These are phyloP conservation scores for Macaca nemestrina DNA, from an alignment of 2,113 vertebrate genomes.

Conservation along the genomic window DNA sequence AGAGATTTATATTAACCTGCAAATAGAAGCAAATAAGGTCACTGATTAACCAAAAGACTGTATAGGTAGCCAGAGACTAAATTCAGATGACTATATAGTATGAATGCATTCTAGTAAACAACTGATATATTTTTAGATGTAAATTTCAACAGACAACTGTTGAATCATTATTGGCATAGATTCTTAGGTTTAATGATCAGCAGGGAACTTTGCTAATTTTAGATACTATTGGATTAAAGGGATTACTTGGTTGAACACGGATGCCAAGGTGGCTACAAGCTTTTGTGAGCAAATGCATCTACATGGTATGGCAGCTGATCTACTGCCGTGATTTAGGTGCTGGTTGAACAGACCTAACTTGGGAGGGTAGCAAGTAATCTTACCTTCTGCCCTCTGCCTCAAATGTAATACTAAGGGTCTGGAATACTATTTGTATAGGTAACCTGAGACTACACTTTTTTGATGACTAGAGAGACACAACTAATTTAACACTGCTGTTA, in stretches of 20 bases:
- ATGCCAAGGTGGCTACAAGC: not conserved
- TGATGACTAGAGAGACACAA: not conserved
- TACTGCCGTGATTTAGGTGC: not conserved
- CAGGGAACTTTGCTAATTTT: not conserved
- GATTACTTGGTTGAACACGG: not conserved
- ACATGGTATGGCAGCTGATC: not conserved
- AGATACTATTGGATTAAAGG: not conserved
- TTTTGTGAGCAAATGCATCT: not conserved
- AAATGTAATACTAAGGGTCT: not conserved
- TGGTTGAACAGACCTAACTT: not conserved
- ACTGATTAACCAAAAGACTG: not conserved
- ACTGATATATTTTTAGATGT: not conserved
- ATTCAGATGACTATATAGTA: not conserved
- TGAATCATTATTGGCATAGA: not conserved
- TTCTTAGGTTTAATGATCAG: not conserved
- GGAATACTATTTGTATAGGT: not conserved
- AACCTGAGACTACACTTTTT: not conserved
- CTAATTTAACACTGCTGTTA: not conserved
- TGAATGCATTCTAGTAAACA: not conserved
- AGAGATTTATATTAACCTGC: not conserved
- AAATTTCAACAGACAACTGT: not conserved
- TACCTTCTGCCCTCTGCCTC: not conserved
- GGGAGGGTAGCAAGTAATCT: not conserved
- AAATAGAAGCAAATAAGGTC: not conserved
- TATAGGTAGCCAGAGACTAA: not conserved